Conservation (phyloP, 2,888 invertebrate species). For the Lochmaea crataegi region DNA sequence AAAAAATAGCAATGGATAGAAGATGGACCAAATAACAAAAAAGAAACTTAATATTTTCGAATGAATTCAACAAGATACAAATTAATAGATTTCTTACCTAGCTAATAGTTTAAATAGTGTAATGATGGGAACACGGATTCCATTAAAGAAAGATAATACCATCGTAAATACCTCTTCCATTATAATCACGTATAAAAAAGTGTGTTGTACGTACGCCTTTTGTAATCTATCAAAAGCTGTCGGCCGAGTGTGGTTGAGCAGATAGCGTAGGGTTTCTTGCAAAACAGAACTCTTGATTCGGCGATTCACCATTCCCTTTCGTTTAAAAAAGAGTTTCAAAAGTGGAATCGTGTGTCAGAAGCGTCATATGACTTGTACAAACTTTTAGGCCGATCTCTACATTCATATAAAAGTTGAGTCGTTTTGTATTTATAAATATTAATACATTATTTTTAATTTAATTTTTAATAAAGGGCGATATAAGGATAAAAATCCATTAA, state of each 20-base stretch:
- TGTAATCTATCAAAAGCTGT: constrained; percentile 28
- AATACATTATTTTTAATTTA: too few relatives aligned
- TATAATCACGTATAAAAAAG: constrained; percentile 10
- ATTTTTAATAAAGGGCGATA: too few relatives aligned
- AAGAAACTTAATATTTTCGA: background rate
- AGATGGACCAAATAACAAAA: too few relatives aligned
- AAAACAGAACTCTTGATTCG: constrained; percentile 30
- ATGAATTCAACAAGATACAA: too few relatives aligned
- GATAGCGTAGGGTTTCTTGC: constrained; percentile 33
- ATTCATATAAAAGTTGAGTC: background rate
- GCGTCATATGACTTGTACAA: constrained; percentile 36
- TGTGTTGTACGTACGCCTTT: constrained; percentile 18
- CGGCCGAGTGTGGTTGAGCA: constrained; percentile 28
- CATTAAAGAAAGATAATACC: too few relatives aligned
- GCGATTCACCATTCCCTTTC: constrained; percentile 27
- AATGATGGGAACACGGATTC: background rate
- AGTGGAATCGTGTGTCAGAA: constrained; percentile 42
- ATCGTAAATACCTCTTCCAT: background rate
- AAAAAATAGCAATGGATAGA: too few relatives aligned
- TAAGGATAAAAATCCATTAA: too few relatives aligned
- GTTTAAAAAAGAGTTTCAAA: constrained; percentile 48
- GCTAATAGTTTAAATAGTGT: background rate
- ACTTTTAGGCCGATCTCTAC: constrained; percentile 7
- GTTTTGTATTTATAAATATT: too few relatives aligned
- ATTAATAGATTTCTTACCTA: background rate